Evolutionary conservation across 1,140 invertebrate species (phyloP).

Genomic region (Temnothorax nylanderi): DNA sequence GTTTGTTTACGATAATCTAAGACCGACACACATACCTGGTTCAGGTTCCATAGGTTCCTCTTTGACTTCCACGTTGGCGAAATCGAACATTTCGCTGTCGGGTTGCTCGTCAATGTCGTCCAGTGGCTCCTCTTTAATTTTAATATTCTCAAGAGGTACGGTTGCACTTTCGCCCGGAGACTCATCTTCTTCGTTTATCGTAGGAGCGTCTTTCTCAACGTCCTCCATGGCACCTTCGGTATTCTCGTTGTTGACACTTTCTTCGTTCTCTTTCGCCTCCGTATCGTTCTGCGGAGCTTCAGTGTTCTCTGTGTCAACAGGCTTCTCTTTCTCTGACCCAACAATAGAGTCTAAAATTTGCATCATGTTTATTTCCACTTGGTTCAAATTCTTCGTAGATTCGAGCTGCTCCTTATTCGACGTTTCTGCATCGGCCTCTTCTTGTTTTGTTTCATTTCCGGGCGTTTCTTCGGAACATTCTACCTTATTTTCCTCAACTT

Average conservation of each 20-base stretch:
- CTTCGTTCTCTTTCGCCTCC: conserved; percentile 83
- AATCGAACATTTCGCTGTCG: conserved; percentile 73
- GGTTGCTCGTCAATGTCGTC: conserved; percentile 71
- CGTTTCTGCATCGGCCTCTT: conserved; percentile 74
- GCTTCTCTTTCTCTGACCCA: conserved; percentile 71
- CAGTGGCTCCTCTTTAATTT: conserved; percentile 86
- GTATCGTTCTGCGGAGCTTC: conserved; percentile 71
- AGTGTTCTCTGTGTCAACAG: conserved; percentile 75
- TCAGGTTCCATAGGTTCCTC: conserved; percentile 88
- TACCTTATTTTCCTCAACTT: conserved; percentile 78
- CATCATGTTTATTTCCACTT: conserved; percentile 17
- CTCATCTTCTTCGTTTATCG: conserved; percentile 74
- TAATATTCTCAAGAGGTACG: conserved; percentile 85
- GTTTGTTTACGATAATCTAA: neutral
- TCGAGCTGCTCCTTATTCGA: conserved; percentile 31
- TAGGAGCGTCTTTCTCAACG: conserved; percentile 39
- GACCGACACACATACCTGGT: conserved; percentile 82
- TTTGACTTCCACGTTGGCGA: conserved; percentile 85
- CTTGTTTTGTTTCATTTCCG: conserved; percentile 82
- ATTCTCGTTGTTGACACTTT: conserved; percentile 65
- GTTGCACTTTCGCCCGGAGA: conserved; percentile 43
- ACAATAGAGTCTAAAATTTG: neutral
- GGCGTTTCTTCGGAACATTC: conserved; percentile 74
- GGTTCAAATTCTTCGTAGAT: neutral
- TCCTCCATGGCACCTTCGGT: conserved; percentile 12